Conservation (phyloP, 2,888 invertebrate species). For the Apotomis turbidana region DNA sequence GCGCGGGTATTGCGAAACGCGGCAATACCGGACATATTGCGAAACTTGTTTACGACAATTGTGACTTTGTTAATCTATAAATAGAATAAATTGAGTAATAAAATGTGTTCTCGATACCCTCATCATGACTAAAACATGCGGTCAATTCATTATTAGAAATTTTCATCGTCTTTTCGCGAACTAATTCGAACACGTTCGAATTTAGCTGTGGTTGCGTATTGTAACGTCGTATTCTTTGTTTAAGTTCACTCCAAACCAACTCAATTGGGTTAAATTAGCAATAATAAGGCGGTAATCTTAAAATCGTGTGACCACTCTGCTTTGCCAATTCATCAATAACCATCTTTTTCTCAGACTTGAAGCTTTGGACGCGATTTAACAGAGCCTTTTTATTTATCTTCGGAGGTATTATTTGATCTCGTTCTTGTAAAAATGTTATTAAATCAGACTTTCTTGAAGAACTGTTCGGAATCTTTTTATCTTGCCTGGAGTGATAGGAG, state of each 20-base stretch:
- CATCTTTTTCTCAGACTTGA: slow-evolving; percentile 26
- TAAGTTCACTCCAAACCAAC: slow-evolving; percentile 25
- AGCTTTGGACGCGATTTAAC: slow-evolving; percentile 26
- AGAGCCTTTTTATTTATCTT: slow-evolving; percentile 10
- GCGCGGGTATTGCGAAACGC: too few species aligned
- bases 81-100: too few species aligned
- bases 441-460: slow-evolving; percentile 15
- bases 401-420: slow-evolving; percentile 18
- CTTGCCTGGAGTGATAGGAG: slow-evolving; percentile 14
- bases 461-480: slow-evolving; percentile 14
- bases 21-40: too few species aligned
- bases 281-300: slow-evolving; percentile 21
- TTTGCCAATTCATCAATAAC: slow-evolving; percentile 26
- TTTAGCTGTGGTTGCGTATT: slow-evolving; percentile 22
- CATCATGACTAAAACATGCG: slow-evolving; percentile 21
- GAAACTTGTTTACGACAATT: too few species aligned
- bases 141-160: slow-evolving; percentile 17
- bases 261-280: slow-evolving; percentile 27
- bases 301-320: slow-evolving; percentile 12
- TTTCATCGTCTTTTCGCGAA: slow-evolving; percentile 12
- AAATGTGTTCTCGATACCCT: slow-evolving; percentile 3
- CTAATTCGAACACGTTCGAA: not conserved
- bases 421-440: slow-evolving; percentile 18
- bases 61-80: too few species aligned
- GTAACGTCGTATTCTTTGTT: slow-evolving; percentile 25